These are phyloP conservation scores for Euleptes europaea DNA, from an alignment of 2,113 vertebrate genomes.

Conservation along the genomic window DNA sequence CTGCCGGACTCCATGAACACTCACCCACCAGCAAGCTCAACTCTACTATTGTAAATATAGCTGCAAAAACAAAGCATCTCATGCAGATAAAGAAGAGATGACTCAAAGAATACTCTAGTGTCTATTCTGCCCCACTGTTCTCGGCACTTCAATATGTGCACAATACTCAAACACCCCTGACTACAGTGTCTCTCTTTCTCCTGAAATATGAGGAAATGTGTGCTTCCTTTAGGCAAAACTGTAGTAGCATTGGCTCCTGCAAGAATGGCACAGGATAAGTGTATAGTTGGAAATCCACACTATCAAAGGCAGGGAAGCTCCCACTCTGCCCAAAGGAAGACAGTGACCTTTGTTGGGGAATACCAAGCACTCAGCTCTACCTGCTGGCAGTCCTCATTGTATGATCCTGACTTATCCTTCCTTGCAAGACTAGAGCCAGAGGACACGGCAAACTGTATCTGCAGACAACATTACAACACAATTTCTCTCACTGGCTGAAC, in stretches of 20 bases:
- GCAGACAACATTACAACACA: too few relatives aligned
- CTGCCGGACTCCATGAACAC: not conserved
- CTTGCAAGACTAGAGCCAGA: not conserved
- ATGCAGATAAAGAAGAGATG: not conserved
- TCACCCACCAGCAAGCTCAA: not conserved
- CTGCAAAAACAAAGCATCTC: not conserved
- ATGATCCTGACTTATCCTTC: not conserved
- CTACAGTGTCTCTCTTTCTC: too few relatives aligned
- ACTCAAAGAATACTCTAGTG: not conserved
- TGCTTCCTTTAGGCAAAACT: not conserved
- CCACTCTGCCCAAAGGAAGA: not conserved
- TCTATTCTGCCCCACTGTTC: not conserved
- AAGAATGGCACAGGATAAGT: not conserved
- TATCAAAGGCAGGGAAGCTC: not conserved
- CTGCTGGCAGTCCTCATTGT: not conserved
- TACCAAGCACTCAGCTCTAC: not conserved
- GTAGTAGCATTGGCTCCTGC: not conserved
- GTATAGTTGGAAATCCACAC: not conserved
- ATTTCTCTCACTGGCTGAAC: not conserved
- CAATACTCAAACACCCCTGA: not conserved
- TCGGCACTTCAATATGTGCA: not conserved
- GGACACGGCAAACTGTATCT: not conserved
- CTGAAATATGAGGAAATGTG: not conserved
- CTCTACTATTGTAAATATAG: too few relatives aligned
- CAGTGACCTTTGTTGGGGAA: not conserved